A percentile compares a stretch with the other conserved stretches of the same genome.
These are phyloP conservation scores for Odobenus rosmarus DNA, from an alignment of 2,113 vertebrate species.

Conservation along the genomic window DNA sequence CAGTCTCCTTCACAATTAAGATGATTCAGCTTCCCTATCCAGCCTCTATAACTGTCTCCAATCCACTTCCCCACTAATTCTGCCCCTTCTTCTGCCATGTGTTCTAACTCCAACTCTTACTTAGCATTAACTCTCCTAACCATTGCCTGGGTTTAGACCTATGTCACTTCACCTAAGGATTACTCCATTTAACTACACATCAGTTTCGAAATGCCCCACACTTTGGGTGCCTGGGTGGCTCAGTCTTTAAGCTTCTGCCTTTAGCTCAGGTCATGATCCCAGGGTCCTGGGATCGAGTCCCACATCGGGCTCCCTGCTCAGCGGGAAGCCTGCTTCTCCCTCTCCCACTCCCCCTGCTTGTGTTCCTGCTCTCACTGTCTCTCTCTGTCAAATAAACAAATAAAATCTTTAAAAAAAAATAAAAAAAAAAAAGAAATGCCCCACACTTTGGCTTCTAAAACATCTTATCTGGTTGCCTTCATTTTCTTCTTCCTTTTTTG, in stretches of 20 bases:
- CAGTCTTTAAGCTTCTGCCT: no score
- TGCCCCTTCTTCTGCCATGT: background rate
- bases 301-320: no score
- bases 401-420: no score
- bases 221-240: background rate
- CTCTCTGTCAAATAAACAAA: no score
- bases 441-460: background rate
- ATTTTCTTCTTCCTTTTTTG: background rate
- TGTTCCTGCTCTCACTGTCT: no score
- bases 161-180: background rate
- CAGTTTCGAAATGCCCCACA: background rate
- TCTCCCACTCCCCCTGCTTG: no score
- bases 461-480: background rate
- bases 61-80: background rate
- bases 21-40: background rate
- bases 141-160: background rate
- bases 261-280: no score
- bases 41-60: background rate
- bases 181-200: background rate
- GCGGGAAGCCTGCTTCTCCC: no score
- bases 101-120: background rate
- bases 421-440: background rate
- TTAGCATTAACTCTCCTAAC: background rate
- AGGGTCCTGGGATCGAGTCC: no score
- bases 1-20: background rate